phyloP scores from a whole-genome alignment of 2,888 invertebrate species.

The Tinea trinotella region DNA sequence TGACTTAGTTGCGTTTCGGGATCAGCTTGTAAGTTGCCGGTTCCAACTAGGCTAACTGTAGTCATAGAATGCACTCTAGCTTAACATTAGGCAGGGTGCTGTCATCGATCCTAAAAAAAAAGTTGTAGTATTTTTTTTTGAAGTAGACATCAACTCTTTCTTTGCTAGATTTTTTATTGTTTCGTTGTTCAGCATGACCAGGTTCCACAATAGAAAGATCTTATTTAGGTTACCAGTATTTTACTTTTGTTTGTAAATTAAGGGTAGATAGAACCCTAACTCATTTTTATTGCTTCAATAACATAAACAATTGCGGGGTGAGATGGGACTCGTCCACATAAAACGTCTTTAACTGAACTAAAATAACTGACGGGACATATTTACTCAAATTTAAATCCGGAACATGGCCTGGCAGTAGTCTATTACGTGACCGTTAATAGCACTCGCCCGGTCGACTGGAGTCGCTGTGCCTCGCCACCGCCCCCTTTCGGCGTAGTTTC shows the following conservation, averaged over 20 bases:
- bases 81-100: no score
- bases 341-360: slow-evolving; percentile 28
- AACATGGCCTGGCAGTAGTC: slow-evolving; percentile 53
- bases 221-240: no score
- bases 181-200: no score
- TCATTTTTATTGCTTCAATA: slow-evolving; percentile 13
- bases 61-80: no score
- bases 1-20: no score
- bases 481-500: slow-evolving; percentile 26
- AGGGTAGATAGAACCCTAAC: background rate
- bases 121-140: no score
- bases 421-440: slow-evolving; percentile 64
- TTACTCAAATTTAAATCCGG: slow-evolving; percentile 61
- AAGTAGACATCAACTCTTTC: no score
- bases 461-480: background rate
- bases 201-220: no score
- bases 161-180: no score
- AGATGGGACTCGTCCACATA: background rate
- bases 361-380: slow-evolving; percentile 51
- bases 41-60: no score
- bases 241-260: background rate
- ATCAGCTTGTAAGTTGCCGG: no score
- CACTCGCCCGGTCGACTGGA: slow-evolving; percentile 29
- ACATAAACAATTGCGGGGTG: slow-evolving; percentile 8
- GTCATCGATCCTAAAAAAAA: no score